Evolutionary conservation across 2,113 vertebrate genomes (phyloP), one percentile per base, ranked within the genome.

Genomic region (Solea senegalensis): DNA sequence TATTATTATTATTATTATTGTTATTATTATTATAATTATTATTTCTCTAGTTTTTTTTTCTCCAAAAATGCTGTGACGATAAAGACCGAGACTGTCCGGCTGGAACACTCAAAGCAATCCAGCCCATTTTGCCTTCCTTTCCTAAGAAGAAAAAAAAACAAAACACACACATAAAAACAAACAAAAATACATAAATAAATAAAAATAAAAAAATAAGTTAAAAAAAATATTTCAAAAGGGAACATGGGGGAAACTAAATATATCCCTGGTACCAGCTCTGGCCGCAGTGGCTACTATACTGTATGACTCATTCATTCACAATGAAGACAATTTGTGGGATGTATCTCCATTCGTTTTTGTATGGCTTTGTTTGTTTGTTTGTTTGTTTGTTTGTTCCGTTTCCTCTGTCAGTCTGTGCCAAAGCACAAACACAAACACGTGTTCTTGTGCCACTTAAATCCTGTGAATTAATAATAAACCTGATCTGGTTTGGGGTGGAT

Each of bases 71-170:
- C 95, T 97, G 95, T 95, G 95, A 96, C 92, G 93, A 95, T 90
- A 96, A 95, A 95, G 86, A 89, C 88, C 86, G 80, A 90, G 86
- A 90, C 85, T 87, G 88, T 96, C 95, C 94, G 94, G 94, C 95
- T 94, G 95, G 95, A 95, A 93, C 87, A 91, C 94, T 94, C 93
- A 94, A 68, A 95, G 93, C 93, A 80, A 59, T 82, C 82, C 93
- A 95, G 95, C 93, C 94, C 95, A 91, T 94, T 94, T 95, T 95
- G 95, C 95, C 96, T 96, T 96, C 95, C 94, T 95, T 96, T 96
- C 94, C 94, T 94, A 93, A 88, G 90, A 94, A 94, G 89, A 93
- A 34, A 72, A 68, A 68, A 63, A 69, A 43, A 14, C 45, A 12
- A 61, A 1, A 55, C 6, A 27, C 4, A 56, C 9, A 10, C 6